Conservation (phyloP, 2,113 vertebrate species). For the Cyanistes caeruleus region DNA sequence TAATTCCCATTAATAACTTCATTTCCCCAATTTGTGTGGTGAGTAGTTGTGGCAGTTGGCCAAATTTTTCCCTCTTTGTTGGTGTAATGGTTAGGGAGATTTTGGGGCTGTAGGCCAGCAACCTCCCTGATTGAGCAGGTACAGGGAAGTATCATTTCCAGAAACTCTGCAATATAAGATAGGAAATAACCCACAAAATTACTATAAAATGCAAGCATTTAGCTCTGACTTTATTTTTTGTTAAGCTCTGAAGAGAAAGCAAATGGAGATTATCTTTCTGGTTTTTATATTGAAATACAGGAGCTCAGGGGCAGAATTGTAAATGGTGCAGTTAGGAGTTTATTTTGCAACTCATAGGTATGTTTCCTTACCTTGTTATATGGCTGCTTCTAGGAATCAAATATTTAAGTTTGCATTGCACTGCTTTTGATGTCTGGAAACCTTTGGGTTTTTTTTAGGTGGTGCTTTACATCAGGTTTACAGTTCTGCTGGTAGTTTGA, state of each 20-base stretch:
- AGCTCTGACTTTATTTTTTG: background rate
- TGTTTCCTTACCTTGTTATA: conserved; percentile 14
- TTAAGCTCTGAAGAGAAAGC: conserved; percentile 6
- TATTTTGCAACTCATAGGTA: background rate
- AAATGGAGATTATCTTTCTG: conserved; percentile 12
- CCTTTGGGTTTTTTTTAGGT: background rate
- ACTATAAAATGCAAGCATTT: background rate
- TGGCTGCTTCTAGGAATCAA: conserved; percentile 21
- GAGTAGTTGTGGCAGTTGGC: background rate
- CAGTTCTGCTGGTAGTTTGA: background rate
- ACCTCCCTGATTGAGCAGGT: background rate
- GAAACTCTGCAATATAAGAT: background rate
- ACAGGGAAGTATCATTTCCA: background rate
- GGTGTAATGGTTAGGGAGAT: background rate
- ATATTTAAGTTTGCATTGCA: conserved; percentile 16
- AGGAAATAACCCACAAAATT: background rate
- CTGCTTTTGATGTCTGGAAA: conserved; percentile 18
- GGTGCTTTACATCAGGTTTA: conserved; percentile 15
- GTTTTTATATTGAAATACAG: conserved; percentile 14
- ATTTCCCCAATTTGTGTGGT: background rate
- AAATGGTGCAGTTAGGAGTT: conserved; percentile 7
- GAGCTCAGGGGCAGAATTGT: background rate
- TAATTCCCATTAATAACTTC: background rate
- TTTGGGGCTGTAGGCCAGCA: background rate
- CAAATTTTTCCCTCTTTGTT: background rate